Percentiles rank a stretch among this genome's conserved stretches.
phyloP scores from a whole-genome alignment of 2,113 vertebrate genomes.

The Chaetura pelagica region DNA sequence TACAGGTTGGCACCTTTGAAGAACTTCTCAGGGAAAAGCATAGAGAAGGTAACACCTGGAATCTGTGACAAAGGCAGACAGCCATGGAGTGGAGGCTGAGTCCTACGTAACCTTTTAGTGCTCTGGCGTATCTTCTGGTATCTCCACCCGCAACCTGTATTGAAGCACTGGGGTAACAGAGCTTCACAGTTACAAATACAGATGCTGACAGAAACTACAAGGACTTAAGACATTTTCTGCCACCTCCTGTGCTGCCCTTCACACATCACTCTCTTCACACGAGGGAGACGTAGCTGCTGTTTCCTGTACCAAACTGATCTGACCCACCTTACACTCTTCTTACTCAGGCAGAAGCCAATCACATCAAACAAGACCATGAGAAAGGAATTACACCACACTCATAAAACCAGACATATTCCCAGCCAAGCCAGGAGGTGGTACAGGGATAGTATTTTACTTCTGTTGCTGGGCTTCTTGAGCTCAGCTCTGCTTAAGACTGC shows the following conservation, averaged over 20 bases:
- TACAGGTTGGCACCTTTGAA: background rate
- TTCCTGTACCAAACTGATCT: background rate
- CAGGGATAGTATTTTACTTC: background rate
- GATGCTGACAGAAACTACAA: background rate
- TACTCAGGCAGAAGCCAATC: background rate
- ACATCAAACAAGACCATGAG: background rate
- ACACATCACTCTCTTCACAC: background rate
- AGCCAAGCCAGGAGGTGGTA: background rate
- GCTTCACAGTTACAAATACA: rapidly evolving
- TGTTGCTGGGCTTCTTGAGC: background rate
- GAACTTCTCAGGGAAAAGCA: background rate
- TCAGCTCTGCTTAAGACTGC: background rate
- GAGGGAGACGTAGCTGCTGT: background rate
- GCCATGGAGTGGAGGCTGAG: background rate
- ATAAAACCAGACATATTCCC: background rate
- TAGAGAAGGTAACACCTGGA: background rate
- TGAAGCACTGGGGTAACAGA: background rate
- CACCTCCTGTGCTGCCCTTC: background rate
- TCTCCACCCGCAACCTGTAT: background rate
- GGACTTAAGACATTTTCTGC: background rate
- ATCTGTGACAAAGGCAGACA: background rate
- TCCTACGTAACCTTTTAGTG: background rate
- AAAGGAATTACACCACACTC: background rate
- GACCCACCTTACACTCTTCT: background rate
- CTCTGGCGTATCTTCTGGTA: background rate